A percentile compares a stretch with the other conserved stretches of the same genome.
These are phyloP conservation scores for Empidonax alnorum DNA, from an alignment of 2,113 vertebrate species.

Conservation along the genomic window DNA sequence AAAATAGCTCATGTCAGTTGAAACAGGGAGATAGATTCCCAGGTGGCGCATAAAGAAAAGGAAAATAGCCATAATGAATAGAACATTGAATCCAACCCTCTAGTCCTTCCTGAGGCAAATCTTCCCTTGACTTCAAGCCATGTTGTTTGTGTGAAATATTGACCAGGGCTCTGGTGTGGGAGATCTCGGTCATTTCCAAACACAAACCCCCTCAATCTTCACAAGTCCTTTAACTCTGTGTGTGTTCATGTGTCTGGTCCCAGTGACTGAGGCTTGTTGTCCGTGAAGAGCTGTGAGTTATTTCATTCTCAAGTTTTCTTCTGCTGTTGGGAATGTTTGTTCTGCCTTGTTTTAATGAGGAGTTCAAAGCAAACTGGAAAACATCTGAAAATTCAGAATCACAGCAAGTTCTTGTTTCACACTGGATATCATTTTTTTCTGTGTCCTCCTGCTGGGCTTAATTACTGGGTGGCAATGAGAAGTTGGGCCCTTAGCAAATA, in stretches of 20 bases:
- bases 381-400: conserved; percentile 9
- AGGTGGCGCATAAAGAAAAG: conserved; percentile 41
- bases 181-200: conserved; percentile 28
- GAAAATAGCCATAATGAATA: conserved; percentile 46
- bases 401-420: background rate
- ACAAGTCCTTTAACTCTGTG: background rate
- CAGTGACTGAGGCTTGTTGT: background rate
- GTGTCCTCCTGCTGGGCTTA: background rate
- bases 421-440: background rate
- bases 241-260: background rate
- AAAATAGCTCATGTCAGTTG: conserved; percentile 55
- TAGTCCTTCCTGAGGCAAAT: conserved; percentile 6
- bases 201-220: background rate
- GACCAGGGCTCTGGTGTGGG: background rate
- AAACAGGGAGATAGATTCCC: conserved; percentile 50
- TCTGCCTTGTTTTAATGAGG: background rate
- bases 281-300: background rate
- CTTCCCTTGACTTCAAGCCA: conserved; percentile 11
- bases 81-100: conserved; percentile 9
- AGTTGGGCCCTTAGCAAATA: background rate
- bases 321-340: background rate
- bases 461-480: background rate
- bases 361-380: conserved; percentile 34
- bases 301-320: background rate
- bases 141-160: conserved; percentile 4